Evolutionary conservation across 2,797 vertebrate genomes (phyloP), one percentile per base, ranked within the genome.

Genomic region (Neostethus bicornis): DNA sequence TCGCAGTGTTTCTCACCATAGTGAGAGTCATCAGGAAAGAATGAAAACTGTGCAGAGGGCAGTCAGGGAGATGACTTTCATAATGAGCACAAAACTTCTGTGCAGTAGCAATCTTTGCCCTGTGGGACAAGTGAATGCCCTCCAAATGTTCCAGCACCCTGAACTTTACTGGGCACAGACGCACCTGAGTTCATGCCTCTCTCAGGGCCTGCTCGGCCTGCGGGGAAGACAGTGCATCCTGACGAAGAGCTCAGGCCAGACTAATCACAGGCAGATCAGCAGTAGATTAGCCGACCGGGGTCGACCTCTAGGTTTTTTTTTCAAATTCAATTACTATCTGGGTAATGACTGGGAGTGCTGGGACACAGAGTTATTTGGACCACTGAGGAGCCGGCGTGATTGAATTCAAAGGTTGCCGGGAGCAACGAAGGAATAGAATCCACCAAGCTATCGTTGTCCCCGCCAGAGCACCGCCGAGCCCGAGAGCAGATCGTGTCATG

Each of bases 211-310:
- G 67, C 64, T 61, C n/a, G 55, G 79, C 87, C 76, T 26, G 64
- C 51, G 37, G 86, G 81, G 84, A 85, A 61, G 73, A 62, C 37
- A 66, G 74, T 61, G 67, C 74, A 70, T 78, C 81, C 74, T 13
- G 13, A 37, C 66, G 61, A 67, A 68, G 64, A 56, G 65, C 69
- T 73, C 78, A 54, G 74, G 76, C 84, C 86, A 72, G 75, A 88
- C 82, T 87, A 85, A 83, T 90, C 84, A 87, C 81, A 88, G 80
- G 84, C 80, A 90, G 87, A 90, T 91, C 87, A 85, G 85, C 60
- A 76, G 82, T 87, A 85, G 87, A 90, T 91, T 90, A 90, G 74
- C 80, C 73, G 56, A 77, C 77, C 6, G n/a, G 71, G 70, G 73
- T 79, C 62, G 67, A 90, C 86, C 89, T 88, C 87, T 74, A 85